Conservation (phyloP, 2,888 invertebrate genomes). For the Oeneis ivallda region DNA sequence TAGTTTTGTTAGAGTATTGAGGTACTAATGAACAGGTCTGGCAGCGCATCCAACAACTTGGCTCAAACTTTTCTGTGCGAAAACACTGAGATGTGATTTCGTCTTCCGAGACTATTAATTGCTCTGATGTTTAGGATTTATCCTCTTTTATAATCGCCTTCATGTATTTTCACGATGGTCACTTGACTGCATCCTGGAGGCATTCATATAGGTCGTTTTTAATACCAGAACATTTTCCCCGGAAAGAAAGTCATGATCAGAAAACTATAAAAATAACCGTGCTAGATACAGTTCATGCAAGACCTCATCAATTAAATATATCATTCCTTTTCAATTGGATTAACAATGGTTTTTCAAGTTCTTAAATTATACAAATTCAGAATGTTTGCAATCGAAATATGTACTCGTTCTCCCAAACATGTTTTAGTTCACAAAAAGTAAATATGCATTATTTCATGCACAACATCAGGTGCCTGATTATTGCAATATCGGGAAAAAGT, state of each 20-base stretch:
- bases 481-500: constrained; percentile 14
- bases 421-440: constrained; percentile 1
- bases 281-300: background rate
- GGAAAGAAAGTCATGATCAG: no score
- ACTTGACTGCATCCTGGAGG: no score
- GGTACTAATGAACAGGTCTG: constrained; percentile 1
- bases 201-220: no score
- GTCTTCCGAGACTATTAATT: background rate
- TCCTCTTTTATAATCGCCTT: no score
- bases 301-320: no score
- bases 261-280: no score
- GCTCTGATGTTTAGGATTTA: no score
- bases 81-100: constrained; percentile 11
- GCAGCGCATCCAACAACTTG: background rate
- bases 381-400: background rate
- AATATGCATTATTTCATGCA: constrained; percentile 6
- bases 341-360: background rate
- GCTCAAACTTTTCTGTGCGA: constrained; percentile 11
- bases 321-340: background rate
- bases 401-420: constrained; percentile 3
- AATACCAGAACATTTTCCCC: no score
- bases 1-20: background rate
- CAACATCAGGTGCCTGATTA: background rate
- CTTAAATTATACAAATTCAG: background rate
- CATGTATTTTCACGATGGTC: no score